Base-by-base conservation (phyloP, 2,797 vertebrate genomes). In the Melanotaenia boesemani region DNA sequence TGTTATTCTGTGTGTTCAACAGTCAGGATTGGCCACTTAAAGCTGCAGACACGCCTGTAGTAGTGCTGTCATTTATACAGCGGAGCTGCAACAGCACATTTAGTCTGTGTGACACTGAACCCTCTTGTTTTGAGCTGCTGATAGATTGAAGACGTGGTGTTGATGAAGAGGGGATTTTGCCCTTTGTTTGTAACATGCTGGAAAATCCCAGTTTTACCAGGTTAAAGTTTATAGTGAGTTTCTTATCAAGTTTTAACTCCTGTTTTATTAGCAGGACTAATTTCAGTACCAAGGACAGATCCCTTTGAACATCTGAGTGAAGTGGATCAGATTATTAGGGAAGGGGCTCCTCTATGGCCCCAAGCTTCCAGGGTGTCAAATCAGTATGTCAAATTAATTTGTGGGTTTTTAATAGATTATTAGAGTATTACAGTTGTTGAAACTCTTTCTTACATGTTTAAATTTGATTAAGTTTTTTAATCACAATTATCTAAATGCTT, bases 271-370 rank as follows among this genome's bases (percentile, higher is more conserved):
- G 39, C 20, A 59, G 11, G 60, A 52, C 36, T 76, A 50, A 73
- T 82, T 91, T 92, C 90, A 93, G 89, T 87, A 90, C 91, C 90
- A 92, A 91, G 87, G 90, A 91, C 90, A 92, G 91, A 81, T 86
- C 89, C 68, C 18, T 48, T 55, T 60, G 11, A 56, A 74, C 9
- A n/a, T 30, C 46, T 67, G 48, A 13, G 30, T 41, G 56, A 65
- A 76, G 68, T 22, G 7, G 5, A 30, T 67, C 20, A 0, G 18
- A 52, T 58, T 34, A 52, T 46, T 10, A 55, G 11, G 13, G 24
- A 55, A 13, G 24, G 13, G 11, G 10, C 52, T 13, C 24, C 52
- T 12, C n/a, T 24, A 24, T 12, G 22, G 9, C 22, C 11, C 52
- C 24, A 5, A 26, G 12, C 52, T 13, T 28, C 52, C 52, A 26